Conservation (phyloP, 1,140 invertebrate genomes). For the Rhyacophila brunnea region DNA sequence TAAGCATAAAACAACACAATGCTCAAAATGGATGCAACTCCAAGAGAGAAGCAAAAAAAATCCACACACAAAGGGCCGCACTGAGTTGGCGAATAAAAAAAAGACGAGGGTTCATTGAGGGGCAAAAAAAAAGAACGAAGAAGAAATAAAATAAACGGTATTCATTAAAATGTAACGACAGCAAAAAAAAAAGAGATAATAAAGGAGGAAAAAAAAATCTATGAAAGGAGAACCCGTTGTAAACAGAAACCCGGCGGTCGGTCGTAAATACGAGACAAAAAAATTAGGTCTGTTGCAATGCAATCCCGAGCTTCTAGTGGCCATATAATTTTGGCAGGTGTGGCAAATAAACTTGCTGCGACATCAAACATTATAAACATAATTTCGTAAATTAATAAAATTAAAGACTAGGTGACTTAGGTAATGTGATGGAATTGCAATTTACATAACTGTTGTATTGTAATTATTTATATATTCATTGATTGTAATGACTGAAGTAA, state of each 20-base stretch:
- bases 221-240: conserved; percentile 25
- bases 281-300: conserved; percentile 7
- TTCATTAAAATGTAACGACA: conserved; percentile 36
- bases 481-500: no score
- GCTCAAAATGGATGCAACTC: conserved; percentile 27
- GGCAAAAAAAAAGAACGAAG: conserved; percentile 27
- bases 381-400: no score
- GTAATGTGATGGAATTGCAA: no score
- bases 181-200: conserved; percentile 32
- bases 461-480: no score
- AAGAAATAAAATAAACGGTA: conserved; percentile 36
- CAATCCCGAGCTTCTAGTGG: no score
- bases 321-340: no score
- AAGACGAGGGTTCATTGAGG: conserved; percentile 26
- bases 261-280: conserved; percentile 30
- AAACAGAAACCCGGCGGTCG: conserved; percentile 23
- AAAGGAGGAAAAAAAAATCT: conserved; percentile 28
- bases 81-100: conserved; percentile 23
- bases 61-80: conserved; percentile 23
- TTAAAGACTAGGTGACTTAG: no score
- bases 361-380: no score
- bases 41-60: conserved; percentile 21
- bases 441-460: no score
- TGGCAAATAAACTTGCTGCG: no score
- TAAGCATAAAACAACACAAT: conserved; percentile 36